Conservation (phyloP, 2,113 vertebrate genomes). For the Pagrus major region DNA sequence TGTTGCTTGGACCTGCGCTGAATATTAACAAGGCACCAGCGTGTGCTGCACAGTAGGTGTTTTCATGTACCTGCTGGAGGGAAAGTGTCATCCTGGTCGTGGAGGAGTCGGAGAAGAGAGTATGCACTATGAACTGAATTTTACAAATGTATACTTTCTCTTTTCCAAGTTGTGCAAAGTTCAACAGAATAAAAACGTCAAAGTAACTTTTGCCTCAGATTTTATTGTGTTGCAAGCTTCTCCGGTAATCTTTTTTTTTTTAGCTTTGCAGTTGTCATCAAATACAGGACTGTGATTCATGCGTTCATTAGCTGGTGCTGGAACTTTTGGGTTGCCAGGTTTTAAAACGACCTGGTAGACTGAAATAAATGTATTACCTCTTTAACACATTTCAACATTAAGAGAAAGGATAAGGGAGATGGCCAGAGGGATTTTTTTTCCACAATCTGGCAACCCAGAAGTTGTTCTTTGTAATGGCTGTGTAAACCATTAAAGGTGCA, state of each 20-base stretch:
- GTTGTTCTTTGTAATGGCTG: background rate
- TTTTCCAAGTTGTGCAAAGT: conserved; percentile 53
- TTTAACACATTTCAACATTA: no score
- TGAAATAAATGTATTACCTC: background rate
- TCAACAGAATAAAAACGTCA: conserved; percentile 62
- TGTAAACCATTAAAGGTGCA: no score
- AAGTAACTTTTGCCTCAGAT: background rate
- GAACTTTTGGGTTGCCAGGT: background rate
- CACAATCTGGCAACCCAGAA: background rate
- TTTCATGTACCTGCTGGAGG: conserved; percentile 34
- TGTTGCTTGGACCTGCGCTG: background rate
- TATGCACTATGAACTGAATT: conserved; percentile 52
- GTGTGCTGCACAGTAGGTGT: conserved; percentile 25
- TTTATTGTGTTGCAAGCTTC: background rate
- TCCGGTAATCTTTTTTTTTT: background rate
- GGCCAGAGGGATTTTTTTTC: no score
- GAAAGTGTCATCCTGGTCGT: conserved; percentile 12
- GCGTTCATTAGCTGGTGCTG: no score
- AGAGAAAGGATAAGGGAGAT: no score
- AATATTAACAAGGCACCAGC: conserved; percentile 6
- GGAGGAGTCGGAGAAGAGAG: conserved; percentile 11
- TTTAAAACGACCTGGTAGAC: background rate
- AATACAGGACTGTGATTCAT: no score
- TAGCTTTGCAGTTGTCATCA: background rate
- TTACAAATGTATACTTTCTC: conserved; percentile 55